phyloP scores from a whole-genome alignment of 1,140 invertebrate species.

The Branchinecta lynchi region DNA sequence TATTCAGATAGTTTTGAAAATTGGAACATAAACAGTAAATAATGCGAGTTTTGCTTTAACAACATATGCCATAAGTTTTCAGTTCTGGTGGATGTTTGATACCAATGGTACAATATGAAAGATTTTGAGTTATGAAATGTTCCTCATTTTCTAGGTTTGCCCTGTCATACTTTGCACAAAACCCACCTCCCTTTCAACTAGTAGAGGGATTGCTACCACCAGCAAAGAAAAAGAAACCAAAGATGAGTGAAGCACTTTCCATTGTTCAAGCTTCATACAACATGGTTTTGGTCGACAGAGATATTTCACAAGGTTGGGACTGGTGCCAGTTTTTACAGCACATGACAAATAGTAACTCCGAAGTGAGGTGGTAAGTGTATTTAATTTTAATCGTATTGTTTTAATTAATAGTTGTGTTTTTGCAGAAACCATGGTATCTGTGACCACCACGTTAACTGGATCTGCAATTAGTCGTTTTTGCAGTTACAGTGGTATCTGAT shows the following conservation, averaged over 20 bases:
- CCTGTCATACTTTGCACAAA: not conserved
- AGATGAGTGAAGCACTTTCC: not conserved
- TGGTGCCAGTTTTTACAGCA: not conserved
- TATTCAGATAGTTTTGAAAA: no score
- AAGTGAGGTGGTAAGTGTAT: not conserved
- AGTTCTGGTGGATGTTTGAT: not conserved
- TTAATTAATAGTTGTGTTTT: no score
- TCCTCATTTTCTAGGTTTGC: slow-evolving; percentile 2
- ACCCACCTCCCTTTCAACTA: not conserved
- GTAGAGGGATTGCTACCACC: not conserved
- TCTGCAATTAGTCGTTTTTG: no score
- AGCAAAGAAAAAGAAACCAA: not conserved
- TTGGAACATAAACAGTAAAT: not conserved
- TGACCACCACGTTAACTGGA: no score
- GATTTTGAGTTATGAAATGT: not conserved
- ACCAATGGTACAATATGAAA: not conserved
- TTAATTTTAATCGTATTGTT: not conserved
- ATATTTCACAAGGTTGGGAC: not conserved
- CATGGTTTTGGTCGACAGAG: not conserved
- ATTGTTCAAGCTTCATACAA: not conserved
- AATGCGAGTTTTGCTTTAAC: not conserved
- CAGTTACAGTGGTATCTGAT: no score
- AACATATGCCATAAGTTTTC: not conserved
- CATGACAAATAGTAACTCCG: not conserved
- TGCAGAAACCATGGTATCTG: no score